Base-by-base conservation (phyloP, 1,140 invertebrate genomes). In the Sarcophaga bullata region DNA sequence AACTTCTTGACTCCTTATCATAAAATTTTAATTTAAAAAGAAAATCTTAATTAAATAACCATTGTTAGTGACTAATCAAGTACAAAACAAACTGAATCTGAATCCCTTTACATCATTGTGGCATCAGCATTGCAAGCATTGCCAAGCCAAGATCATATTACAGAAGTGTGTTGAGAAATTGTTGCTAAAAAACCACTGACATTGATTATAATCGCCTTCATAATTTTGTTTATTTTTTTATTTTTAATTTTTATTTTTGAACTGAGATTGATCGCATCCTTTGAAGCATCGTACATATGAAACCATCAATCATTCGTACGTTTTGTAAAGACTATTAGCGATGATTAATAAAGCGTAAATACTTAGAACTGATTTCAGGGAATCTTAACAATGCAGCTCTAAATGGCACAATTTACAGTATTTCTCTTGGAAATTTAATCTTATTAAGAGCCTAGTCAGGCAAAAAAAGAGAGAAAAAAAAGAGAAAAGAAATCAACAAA, bases 341-440 rank as follows among this genome's bases (percentile, higher is more conserved):
- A 50, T 78, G 75, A 78, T 78, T 78, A 78, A 78, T 78, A 78
- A 52, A 78, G 75, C 48, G 75, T 78, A 78, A 78, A 52, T 78
- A 78, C 75, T 78, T 52, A 48, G 75, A 78, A 78, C 7, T 78
- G 5, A 50, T 17, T 78, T 50, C 15, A 78, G 52, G 73, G 73
- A n/a, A 78, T 78, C 50, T 78, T 19, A 17, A 68, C n/a, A 19
- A 68, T 19, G 8, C n/a, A 9, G 4, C 17, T 68, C n/a, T 68
- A 68, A 68, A 19, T 68, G 19, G 62, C 17, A 58, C 54, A 58
- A 58, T n/a, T 37, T 37, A 37, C 54, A 15, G 62, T 68, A n/a
- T 9, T 19, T 68, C n/a, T 19, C 62, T 68, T 25, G n/a, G 62
- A 68, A 68, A 68, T 68, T 68, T 68, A 68, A 68, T 68, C 62